Conservation (phyloP, 2,113 vertebrate genomes). For the Dipodomys stephensi region DNA sequence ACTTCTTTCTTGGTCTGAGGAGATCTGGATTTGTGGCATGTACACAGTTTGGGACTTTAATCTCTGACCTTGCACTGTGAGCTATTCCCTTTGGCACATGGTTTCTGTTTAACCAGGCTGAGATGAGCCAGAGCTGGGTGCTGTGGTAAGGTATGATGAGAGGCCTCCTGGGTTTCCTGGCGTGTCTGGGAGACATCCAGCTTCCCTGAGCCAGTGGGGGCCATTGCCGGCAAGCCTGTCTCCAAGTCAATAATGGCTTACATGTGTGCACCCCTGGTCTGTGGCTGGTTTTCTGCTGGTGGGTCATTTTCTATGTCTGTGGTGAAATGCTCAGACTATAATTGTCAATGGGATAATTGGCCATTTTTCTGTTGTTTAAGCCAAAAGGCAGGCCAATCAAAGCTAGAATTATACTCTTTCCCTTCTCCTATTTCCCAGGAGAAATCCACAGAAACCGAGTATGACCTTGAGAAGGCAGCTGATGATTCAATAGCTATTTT, state of each 20-base stretch:
- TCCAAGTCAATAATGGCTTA: conserved; percentile 70
- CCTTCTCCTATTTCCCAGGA: conserved; percentile 64
- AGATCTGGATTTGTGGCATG: neutral
- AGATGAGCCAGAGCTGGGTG: neutral
- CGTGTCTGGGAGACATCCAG: neutral
- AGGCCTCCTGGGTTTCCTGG: neutral
- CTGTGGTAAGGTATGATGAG: neutral
- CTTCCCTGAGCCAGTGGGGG: neutral
- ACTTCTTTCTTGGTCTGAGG: neutral
- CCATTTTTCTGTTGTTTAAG: conserved; percentile 75
- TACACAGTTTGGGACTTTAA: neutral
- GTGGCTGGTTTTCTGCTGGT: conserved; percentile 66
- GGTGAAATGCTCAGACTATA: conserved; percentile 75
- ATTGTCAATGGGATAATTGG: conserved; percentile 76
- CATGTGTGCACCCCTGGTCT: conserved; percentile 62
- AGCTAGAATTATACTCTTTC: conserved; percentile 65
- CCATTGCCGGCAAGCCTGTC: neutral
- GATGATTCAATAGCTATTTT: conserved; percentile 67
- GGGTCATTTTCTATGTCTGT: conserved; percentile 64
- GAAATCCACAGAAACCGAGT: conserved; percentile 69
- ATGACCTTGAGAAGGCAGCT: conserved; percentile 45
- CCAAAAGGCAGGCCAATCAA: conserved; percentile 63
- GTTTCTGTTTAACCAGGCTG: conserved; percentile 8
- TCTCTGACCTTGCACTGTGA: neutral
- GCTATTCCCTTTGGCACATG: neutral